Evolutionary conservation across 1,140 invertebrate genomes (phyloP).

Genomic region (Ceratosolen solmsi): DNA sequence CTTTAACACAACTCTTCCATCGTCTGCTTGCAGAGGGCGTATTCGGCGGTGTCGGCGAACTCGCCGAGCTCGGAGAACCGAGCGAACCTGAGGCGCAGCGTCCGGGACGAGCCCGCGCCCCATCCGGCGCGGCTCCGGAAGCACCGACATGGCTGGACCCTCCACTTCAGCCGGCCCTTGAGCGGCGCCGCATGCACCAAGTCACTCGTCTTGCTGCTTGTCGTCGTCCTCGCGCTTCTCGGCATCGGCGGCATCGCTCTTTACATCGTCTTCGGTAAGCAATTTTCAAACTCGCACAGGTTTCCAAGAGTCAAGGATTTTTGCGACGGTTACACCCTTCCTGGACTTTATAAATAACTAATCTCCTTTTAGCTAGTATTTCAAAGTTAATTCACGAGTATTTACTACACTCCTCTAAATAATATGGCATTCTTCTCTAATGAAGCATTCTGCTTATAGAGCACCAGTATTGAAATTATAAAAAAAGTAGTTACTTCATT

Average conservation of each 20-base stretch:
- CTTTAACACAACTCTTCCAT: not conserved
- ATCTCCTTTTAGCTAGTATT: too few relatives aligned
- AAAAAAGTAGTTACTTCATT: too few relatives aligned
- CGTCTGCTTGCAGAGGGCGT: constrained; percentile 64
- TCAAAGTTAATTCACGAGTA: too few relatives aligned
- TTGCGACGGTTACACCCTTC: too few relatives aligned
- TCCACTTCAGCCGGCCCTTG: constrained; percentile 66
- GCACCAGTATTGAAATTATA: too few relatives aligned
- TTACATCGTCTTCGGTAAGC: constrained; percentile 69
- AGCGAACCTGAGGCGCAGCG: constrained; percentile 67
- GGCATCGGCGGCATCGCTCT: constrained; percentile 66
- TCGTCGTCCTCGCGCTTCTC: constrained; percentile 64
- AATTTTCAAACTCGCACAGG: too few relatives aligned
- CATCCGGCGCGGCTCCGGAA: constrained; percentile 68
- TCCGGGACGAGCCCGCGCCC: constrained; percentile 68
- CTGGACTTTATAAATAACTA: too few relatives aligned
- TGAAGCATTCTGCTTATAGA: too few relatives aligned
- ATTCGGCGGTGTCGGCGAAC: constrained; percentile 67
- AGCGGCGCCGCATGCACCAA: constrained; percentile 64
- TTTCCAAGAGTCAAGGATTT: too few relatives aligned
- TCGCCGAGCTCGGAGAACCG: constrained; percentile 70
- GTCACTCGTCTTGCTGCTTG: constrained; percentile 62
- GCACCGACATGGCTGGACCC: constrained; percentile 68
- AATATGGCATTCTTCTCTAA: too few relatives aligned
- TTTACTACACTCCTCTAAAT: too few relatives aligned